These are phyloP conservation scores for Drosophila kohkoa DNA, from an alignment of 1,140 invertebrate species.

Conservation along the genomic window DNA sequence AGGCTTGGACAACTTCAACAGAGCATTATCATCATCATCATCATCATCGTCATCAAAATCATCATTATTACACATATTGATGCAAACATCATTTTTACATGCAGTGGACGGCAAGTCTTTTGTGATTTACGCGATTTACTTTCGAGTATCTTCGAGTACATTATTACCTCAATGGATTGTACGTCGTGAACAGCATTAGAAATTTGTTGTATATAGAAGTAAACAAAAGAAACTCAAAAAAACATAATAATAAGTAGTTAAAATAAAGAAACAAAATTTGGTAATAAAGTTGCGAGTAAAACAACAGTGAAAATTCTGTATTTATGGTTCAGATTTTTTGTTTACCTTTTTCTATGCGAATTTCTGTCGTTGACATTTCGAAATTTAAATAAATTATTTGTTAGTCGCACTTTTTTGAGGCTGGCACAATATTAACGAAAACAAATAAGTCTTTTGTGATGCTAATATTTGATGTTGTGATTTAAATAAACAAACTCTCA, in stretches of 20 bases:
- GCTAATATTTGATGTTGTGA: conserved; percentile 1
- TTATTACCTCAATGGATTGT: neutral
- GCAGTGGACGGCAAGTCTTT: conserved; percentile 37
- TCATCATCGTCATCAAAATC: neutral
- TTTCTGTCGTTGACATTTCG: neutral
- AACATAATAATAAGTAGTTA: too few species aligned
- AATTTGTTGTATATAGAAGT: neutral
- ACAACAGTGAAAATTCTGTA: neutral
- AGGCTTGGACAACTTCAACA: conserved; percentile 48
- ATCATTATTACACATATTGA: neutral
- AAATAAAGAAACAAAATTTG: too few species aligned
- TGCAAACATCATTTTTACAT: conserved; percentile 45
- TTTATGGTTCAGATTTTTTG: neutral
- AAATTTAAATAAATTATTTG: neutral
- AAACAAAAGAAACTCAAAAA: neutral
- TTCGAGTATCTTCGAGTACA: neutral
- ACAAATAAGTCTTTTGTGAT: conserved; percentile 2
- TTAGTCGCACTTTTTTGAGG: neutral
- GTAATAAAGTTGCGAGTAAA: neutral
- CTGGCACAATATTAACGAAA: neutral
- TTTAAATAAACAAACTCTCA: conserved; percentile 4
- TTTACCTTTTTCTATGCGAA: neutral
- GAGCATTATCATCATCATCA: conserved; percentile 54
- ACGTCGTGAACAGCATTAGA: neutral
- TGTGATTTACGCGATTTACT: conserved; percentile 14